phyloP scores from a whole-genome alignment of 2,113 vertebrate genomes.

The Empidonax alnorum region DNA sequence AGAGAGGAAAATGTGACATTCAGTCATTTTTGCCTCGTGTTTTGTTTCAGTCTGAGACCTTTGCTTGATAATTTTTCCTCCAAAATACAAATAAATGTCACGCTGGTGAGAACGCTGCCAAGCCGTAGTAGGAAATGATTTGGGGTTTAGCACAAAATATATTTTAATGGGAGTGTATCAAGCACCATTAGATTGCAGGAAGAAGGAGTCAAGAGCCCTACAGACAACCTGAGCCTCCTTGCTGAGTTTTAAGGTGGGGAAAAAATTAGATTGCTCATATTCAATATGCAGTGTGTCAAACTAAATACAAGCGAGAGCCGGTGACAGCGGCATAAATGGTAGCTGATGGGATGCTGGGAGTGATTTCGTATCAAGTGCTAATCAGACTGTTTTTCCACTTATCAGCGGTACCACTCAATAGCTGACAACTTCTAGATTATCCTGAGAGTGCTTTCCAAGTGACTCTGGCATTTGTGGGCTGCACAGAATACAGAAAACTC shows the following conservation, averaged over 20 bases:
- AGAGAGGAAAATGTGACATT: background rate
- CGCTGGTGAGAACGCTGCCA: background rate
- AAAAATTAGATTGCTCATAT: background rate
- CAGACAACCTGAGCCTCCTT: background rate
- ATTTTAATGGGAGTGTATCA: background rate
- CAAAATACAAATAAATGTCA: background rate
- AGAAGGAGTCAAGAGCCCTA: background rate
- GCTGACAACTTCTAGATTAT: background rate
- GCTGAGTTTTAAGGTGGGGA: background rate
- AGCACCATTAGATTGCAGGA: background rate
- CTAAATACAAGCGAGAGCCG: background rate
- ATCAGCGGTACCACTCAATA: background rate
- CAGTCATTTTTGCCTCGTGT: background rate
- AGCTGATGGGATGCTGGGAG: slow-evolving; percentile 5
- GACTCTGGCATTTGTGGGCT: background rate
- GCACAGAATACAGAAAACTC: background rate
- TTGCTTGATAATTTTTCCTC: background rate
- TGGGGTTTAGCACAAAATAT: background rate
- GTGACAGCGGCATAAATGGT: background rate
- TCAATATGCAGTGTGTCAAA: background rate
- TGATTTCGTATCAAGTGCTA: slow-evolving; percentile 8
- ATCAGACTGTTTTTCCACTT: background rate
- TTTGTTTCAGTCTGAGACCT: background rate
- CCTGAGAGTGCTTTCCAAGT: background rate
- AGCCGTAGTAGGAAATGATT: background rate